Evolutionary conservation across 2,888 invertebrate species (phyloP).

Genomic region (Drosophila longiperda): DNA sequence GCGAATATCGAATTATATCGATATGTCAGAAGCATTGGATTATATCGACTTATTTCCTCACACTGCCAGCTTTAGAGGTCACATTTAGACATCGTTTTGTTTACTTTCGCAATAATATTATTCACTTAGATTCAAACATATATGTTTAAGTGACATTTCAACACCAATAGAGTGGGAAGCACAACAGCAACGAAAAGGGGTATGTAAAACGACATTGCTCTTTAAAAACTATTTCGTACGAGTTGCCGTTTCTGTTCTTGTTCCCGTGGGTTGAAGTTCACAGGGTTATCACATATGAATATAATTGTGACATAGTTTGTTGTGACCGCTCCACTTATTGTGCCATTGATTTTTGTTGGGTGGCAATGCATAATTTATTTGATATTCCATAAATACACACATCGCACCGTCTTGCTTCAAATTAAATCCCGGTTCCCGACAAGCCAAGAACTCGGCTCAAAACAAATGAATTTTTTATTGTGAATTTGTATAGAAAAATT

Average conservation of each 20-base stretch:
- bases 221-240: neutral
- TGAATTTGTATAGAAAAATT: slow-evolving; percentile 31
- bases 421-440: neutral
- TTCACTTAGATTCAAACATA: slow-evolving; percentile 12
- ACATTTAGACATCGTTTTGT: slow-evolving; percentile 56
- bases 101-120: slow-evolving; percentile 51
- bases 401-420: neutral
- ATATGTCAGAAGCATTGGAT: neutral
- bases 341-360: slow-evolving; percentile 1
- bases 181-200: slow-evolving; percentile 3
- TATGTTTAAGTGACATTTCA: slow-evolving; percentile 12
- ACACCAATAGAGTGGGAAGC: neutral
- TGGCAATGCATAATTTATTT: neutral
- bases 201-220: slow-evolving; percentile 11
- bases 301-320: neutral
- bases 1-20: slow-evolving; percentile 1
- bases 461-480: slow-evolving; percentile 52
- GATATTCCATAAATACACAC: neutral
- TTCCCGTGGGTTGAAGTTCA: slow-evolving; percentile 1
- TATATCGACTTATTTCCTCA: neutral
- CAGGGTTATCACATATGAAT: neutral
- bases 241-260: neutral
- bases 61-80: slow-evolving; percentile 61
- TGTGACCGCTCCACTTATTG: slow-evolving; percentile 1
- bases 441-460: slow-evolving; percentile 5